Base-by-base conservation (phyloP, 1,140 invertebrate species). In the Scaptodrosophila lebanonensis region DNA sequence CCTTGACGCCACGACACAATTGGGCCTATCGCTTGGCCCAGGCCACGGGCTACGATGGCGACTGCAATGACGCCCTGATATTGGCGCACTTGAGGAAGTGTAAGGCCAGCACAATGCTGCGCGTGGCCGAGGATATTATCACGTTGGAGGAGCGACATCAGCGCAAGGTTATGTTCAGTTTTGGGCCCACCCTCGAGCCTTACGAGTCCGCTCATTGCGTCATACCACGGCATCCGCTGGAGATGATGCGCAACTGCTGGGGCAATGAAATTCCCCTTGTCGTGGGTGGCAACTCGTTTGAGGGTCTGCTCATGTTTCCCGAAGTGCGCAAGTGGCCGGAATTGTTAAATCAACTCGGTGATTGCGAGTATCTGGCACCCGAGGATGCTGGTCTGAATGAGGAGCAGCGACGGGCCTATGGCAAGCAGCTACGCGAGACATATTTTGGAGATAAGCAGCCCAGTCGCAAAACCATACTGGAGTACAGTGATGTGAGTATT, bases 91-190 rank as follows among this genome's bases (percentile, higher is more conserved):
- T 87, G 5, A 50, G 61, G 8, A 65, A 83, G 1, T 65, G 62
- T 36, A 85, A 84, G 50, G 66, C 76, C 39, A 89, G 88, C 53
- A 91, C 89, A 9, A 93, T 93, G 29, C 88, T 88, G 11, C 89
- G 89, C 51, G 47, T 66, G 20, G 53, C 66, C 5, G 67, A 82
- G 11, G 61, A 79, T 7, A 62, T 85, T 3, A 57, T 83, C 9
- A 84, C 75, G 29, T 72, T 76, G 47, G 84, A 86, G 25, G 79
- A 84, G 49, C 66, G 77, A 1, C 72, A 82, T 29, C 62, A 82
- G 44, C 70, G 83, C 5, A 53, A 82, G 3, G 56, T 85, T 1
- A 72, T 77, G 64, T 84, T 76, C 27, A 49, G 71, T 36, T 87
- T 86, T 50, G 84, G 68, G 0, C 87, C 87, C 9, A 83, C 83